phyloP scores from a whole-genome alignment of 2,888 invertebrate genomes.

The Protonemura montana region DNA sequence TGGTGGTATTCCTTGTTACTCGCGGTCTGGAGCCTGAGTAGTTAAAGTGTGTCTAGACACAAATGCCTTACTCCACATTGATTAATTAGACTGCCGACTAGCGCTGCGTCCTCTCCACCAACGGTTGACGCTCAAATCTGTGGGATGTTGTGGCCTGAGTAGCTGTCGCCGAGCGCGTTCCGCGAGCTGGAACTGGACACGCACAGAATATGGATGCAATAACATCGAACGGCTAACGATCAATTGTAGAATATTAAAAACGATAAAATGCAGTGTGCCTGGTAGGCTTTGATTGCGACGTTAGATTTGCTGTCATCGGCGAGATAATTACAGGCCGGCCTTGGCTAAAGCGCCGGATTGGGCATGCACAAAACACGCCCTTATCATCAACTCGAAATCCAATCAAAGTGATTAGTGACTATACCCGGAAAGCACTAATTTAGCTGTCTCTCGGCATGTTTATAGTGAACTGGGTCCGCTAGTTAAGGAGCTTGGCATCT shows the following conservation, averaged over 20 bases:
- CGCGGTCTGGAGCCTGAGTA: conserved; percentile 24
- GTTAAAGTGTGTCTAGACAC: conserved; percentile 36
- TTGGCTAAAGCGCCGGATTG: background rate
- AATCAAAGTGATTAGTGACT: conserved; percentile 1
- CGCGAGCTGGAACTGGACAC: background rate
- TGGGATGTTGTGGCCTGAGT: background rate
- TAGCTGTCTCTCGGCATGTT: background rate
- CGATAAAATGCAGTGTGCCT: background rate
- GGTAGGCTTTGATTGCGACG: background rate
- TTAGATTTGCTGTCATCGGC: background rate
- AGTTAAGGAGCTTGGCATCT: background rate
- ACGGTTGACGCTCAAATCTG: background rate
- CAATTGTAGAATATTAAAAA: background rate
- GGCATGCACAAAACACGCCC: background rate
- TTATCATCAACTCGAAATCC: conserved; percentile 4
- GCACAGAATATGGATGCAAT: background rate
- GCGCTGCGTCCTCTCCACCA: background rate
- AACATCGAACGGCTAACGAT: background rate
- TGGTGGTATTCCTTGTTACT: conserved; percentile 29
- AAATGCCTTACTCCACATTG: conserved; percentile 31
- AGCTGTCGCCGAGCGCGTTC: background rate
- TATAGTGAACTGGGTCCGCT: background rate
- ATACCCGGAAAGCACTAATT: conserved; percentile 4
- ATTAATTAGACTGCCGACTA: conserved; percentile 8
- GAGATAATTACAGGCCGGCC: background rate